phyloP scores from a whole-genome alignment of 2,113 vertebrate species.

The Catagonus wagneri region DNA sequence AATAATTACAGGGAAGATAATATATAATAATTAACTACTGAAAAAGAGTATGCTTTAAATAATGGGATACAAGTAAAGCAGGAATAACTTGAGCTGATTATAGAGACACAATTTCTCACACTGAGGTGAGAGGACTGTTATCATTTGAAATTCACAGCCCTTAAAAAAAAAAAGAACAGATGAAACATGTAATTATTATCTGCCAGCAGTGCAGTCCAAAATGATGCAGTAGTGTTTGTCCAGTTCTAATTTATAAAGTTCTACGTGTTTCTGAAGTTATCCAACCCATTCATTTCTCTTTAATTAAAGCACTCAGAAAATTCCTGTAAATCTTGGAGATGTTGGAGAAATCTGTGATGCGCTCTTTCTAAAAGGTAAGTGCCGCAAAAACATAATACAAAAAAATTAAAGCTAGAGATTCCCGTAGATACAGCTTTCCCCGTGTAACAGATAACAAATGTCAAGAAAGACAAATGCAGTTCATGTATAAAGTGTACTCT shows the following conservation, averaged over 20 bases:
- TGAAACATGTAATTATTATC: slow-evolving; percentile 77
- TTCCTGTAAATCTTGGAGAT: slow-evolving; percentile 45
- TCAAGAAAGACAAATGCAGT: neutral
- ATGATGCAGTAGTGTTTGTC: slow-evolving; percentile 48
- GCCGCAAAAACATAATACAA: neutral
- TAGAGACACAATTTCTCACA: slow-evolving; percentile 74
- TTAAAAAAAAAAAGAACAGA: slow-evolving; percentile 59
- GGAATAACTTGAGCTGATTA: slow-evolving; percentile 79
- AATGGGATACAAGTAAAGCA: slow-evolving; percentile 63
- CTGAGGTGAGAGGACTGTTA: slow-evolving; percentile 65
- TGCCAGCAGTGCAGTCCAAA: slow-evolving; percentile 52
- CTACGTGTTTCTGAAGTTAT: slow-evolving; percentile 26
- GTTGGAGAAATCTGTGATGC: neutral
- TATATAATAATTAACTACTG: slow-evolving; percentile 80
- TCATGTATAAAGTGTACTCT: neutral
- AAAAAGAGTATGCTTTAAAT: slow-evolving; percentile 73
- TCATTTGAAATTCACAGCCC: slow-evolving; percentile 69
- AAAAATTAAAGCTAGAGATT: neutral
- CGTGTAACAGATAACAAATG: neutral
- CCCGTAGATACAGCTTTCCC: neutral
- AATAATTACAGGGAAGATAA: slow-evolving; percentile 81
- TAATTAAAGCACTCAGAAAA: slow-evolving; percentile 66
- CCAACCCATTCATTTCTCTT: slow-evolving; percentile 44
- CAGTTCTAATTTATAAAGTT: slow-evolving; percentile 64
- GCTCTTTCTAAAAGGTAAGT: neutral